phyloP scores from a whole-genome alignment of 2,888 invertebrate genomes.

The Auanema sp. region DNA sequence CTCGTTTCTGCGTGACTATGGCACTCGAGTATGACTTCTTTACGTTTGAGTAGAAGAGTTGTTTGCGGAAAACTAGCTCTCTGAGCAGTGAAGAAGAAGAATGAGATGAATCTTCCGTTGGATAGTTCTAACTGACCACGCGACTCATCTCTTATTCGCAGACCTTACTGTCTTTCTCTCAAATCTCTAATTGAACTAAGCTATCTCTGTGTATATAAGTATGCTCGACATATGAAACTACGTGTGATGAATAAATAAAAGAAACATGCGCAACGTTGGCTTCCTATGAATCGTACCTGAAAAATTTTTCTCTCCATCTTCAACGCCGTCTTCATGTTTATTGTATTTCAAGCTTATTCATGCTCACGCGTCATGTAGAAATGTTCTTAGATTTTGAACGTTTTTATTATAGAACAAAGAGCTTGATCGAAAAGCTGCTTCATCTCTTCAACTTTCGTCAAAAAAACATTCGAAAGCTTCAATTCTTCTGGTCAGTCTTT shows the following conservation, averaged over 20 bases:
- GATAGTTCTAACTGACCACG: neutral
- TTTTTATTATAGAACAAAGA: too few relatives aligned
- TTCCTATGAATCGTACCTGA: conserved; percentile 1
- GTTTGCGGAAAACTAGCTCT: neutral
- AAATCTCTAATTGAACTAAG: too few relatives aligned
- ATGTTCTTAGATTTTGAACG: too few relatives aligned
- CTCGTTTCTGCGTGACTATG: neutral
- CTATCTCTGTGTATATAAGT: conserved; percentile 2
- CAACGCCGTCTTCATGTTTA: too few relatives aligned
- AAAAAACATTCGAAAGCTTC: too few relatives aligned
- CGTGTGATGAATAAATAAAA: conserved; percentile 25
- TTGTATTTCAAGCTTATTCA: too few relatives aligned
- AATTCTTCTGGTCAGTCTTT: too few relatives aligned
- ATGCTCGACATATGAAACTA: conserved; percentile 27
- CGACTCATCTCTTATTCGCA: neutral
- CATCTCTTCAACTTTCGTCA: too few relatives aligned
- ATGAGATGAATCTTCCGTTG: neutral
- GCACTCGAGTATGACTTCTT: neutral
- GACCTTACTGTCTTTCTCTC: neutral
- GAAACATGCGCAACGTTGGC: too few relatives aligned
- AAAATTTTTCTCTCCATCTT: neutral
- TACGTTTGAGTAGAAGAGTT: neutral
- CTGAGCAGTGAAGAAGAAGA: neutral
- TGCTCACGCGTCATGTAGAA: too few relatives aligned
- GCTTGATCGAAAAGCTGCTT: too few relatives aligned